These are phyloP conservation scores for Trichogramma pretiosum DNA, from an alignment of 1,140 invertebrate species.

Conservation along the genomic window DNA sequence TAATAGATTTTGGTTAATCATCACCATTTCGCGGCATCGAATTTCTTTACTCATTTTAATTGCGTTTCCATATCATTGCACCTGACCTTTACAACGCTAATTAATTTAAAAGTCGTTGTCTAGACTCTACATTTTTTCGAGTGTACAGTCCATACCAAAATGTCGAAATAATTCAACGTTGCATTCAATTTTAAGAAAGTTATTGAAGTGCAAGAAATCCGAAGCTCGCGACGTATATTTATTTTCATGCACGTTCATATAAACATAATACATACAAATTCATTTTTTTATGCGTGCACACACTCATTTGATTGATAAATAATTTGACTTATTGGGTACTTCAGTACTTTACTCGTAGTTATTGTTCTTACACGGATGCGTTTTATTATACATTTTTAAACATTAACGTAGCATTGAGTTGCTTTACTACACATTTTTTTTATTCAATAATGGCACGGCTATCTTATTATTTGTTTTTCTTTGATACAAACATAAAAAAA, in stretches of 20 bases:
- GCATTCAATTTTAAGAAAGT: slow-evolving; percentile 1
- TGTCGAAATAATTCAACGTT: slow-evolving; percentile 2
- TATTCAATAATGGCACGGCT: neutral
- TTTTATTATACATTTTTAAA: slow-evolving; percentile 15
- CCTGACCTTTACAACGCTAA: too few species aligned
- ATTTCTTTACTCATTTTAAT: slow-evolving; percentile 9
- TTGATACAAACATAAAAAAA: too few species aligned
- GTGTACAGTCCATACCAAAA: neutral
- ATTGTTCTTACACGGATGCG: slow-evolving; percentile 16
- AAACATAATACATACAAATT: too few species aligned
- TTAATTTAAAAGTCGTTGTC: too few species aligned
- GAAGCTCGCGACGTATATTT: slow-evolving; percentile 6
- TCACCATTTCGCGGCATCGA: slow-evolving; percentile 2
- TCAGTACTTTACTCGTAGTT: slow-evolving; percentile 15
- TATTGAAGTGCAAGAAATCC: slow-evolving; percentile 9
- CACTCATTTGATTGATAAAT: slow-evolving; percentile 6
- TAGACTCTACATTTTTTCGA: too few species aligned
- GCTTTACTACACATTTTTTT: neutral
- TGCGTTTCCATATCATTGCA: neutral
- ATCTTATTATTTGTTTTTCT: too few species aligned
- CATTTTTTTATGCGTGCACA: too few species aligned
- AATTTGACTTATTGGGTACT: slow-evolving; percentile 17
- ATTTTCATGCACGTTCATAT: too few species aligned
- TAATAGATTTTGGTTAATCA: slow-evolving; percentile 18
- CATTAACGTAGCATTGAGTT: slow-evolving; percentile 6